Evolutionary conservation across 2,113 vertebrate genomes (phyloP).

Genomic region (Leptobrachium ailaonicum): DNA sequence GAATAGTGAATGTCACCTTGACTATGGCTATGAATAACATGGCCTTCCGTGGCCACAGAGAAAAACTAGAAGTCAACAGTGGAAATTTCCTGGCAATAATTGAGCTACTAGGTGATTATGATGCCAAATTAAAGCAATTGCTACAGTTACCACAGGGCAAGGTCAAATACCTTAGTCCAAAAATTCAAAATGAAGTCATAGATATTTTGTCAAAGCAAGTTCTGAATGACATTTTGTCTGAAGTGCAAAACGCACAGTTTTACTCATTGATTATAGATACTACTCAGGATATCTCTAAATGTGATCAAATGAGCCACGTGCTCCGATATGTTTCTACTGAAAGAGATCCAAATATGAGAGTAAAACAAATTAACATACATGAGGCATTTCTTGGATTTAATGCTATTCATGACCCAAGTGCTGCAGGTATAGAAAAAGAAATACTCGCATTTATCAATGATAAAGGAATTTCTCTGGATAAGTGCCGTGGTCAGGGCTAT

Average conservation of each 20-base stretch:
- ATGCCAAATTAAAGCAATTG: background rate
- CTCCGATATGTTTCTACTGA: background rate
- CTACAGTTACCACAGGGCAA: background rate
- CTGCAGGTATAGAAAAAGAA: background rate
- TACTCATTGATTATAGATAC: background rate
- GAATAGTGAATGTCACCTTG: too few relatives aligned
- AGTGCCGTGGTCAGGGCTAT: background rate
- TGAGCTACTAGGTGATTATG: background rate
- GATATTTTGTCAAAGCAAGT: background rate
- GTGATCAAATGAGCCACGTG: background rate
- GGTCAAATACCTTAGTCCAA: background rate
- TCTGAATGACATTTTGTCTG: background rate
- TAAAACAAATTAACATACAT: background rate
- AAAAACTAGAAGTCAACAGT: background rate
- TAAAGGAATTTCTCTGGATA: background rate
- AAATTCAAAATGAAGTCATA: constrained; percentile 3
- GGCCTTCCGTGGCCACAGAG: background rate
- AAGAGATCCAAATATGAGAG: background rate
- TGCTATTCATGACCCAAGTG: background rate
- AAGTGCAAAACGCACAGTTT: background rate
- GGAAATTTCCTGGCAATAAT: too few relatives aligned
- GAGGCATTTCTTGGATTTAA: background rate
- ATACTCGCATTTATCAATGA: background rate
- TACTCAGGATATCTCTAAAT: background rate
- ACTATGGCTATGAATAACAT: too few relatives aligned